phyloP scores from a whole-genome alignment of 2,888 invertebrate species.

The Lochmaea capreae region DNA sequence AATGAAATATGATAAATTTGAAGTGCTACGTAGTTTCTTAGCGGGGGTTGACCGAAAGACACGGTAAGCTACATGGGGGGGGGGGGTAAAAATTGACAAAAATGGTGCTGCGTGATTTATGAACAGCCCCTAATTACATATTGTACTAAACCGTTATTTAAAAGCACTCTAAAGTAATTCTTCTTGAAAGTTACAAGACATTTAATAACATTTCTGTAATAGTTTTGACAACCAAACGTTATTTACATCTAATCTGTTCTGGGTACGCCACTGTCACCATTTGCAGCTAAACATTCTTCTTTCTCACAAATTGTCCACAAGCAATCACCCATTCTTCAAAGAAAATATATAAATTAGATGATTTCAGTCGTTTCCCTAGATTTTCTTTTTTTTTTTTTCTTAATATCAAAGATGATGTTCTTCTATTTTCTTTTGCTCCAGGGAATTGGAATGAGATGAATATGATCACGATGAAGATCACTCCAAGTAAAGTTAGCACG shows the following conservation, averaged over 20 bases:
- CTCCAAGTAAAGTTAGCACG: constrained; percentile 44
- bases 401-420: constrained; percentile 18
- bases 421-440: constrained; percentile 23
- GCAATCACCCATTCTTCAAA: constrained; percentile 40
- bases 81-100: no score
- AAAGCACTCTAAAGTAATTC: no score
- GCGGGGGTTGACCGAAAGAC: no score
- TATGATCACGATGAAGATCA: constrained; percentile 49
- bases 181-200: neutral
- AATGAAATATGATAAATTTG: no score
- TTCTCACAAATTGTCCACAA: constrained; percentile 47
- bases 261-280: constrained; percentile 35
- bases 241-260: neutral
- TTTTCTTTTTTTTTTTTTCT: neutral
- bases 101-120: no score
- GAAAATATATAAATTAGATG: constrained; percentile 45
- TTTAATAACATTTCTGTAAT: neutral
- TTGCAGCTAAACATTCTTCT: constrained; percentile 50
- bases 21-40: no score
- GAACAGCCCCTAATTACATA: no score
- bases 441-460: constrained; percentile 59
- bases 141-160: neutral
- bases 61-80: no score
- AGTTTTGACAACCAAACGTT: neutral
- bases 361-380: constrained; percentile 54